Evolutionary conservation across 2,113 vertebrate species (phyloP).

Genomic region (Sakesphorus luctuosus): DNA sequence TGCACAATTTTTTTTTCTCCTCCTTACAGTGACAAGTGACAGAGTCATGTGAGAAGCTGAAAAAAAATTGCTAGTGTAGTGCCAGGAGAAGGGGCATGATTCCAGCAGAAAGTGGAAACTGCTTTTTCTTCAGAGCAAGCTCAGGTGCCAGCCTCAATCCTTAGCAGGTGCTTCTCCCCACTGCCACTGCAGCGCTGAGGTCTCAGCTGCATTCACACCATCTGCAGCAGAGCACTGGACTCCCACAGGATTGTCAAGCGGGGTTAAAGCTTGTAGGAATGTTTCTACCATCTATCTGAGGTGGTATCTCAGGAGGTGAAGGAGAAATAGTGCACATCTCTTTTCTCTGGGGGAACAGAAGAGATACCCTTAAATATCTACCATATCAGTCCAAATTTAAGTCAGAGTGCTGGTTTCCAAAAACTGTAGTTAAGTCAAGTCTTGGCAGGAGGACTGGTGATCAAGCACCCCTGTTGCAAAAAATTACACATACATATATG

Average conservation of each 20-base stretch:
- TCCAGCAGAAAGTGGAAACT: background rate
- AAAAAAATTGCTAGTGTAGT: background rate
- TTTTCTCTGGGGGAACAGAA: background rate
- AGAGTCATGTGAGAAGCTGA: background rate
- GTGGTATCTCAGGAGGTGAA: background rate
- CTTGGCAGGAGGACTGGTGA: background rate
- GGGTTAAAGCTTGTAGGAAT: background rate
- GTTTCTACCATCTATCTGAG: background rate
- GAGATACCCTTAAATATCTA: background rate
- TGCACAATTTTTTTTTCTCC: background rate
- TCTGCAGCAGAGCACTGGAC: background rate
- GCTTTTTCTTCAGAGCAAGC: background rate
- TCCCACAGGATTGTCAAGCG: background rate
- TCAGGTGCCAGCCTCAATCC: background rate
- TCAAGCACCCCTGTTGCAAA: background rate
- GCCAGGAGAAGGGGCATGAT: background rate
- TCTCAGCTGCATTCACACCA: background rate
- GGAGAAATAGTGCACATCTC: background rate
- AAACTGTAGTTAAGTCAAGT: background rate
- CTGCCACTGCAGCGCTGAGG: accelerated
- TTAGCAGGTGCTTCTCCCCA: background rate
- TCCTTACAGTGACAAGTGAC: background rate
- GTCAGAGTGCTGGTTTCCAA: background rate
- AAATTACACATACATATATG: background rate
- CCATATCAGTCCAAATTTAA: background rate